Base-by-base conservation (phyloP, 2,113 vertebrate species). In the Sorex fumeus region DNA sequence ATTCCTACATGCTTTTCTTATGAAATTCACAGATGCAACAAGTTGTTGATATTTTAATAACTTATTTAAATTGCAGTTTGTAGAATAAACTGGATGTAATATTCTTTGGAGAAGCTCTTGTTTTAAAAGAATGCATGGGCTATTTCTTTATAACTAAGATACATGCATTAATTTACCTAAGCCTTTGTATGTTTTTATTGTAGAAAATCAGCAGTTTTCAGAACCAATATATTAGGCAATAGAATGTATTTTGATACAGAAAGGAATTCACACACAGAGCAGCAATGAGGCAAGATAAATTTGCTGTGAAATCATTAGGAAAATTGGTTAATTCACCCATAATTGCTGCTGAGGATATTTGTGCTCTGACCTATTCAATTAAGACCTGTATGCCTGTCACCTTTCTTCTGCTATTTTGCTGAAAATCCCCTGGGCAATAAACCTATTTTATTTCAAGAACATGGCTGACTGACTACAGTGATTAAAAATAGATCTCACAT, bases 301-400 rank as follows among this genome's bases (percentile, higher is more conserved):
- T 75, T 90, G n/a, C 74, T 88, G 16, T 78, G 36, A 93, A 91
- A 47, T 81, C 27, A 72, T 87, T 90, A 93, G 28, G 60, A 95
- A 94, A 80, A 53, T 71, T n/a, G 66, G 57, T 71, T 94, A 94
- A 95, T 88, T 91, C 34, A 79, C 21, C 27, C 15, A 18, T 80
- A 94, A 91, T 90, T 90, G 84, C 75, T 80, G 11, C 43, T 72
- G 50, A 87, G 36, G 34, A 67, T 83, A 82, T 72, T 93, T 88
- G 92, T 66, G 11, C 45, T 27, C 60, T 87, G 25, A 85, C 57
- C 78, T 78, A 71, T 10, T 8, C 15, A 87, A 12, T 90, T 82
- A 86, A 83, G 62, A 28, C 15, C n/a, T 66, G 32, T 83, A 91
- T 32, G 72, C 79, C 71, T 95, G 91, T 40, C 57, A 36, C 30